Percentiles rank a stretch among this genome's conserved stretches.
Evolutionary conservation across 2,113 vertebrate genomes (phyloP).

Genomic region (Rhineura floridana): DNA sequence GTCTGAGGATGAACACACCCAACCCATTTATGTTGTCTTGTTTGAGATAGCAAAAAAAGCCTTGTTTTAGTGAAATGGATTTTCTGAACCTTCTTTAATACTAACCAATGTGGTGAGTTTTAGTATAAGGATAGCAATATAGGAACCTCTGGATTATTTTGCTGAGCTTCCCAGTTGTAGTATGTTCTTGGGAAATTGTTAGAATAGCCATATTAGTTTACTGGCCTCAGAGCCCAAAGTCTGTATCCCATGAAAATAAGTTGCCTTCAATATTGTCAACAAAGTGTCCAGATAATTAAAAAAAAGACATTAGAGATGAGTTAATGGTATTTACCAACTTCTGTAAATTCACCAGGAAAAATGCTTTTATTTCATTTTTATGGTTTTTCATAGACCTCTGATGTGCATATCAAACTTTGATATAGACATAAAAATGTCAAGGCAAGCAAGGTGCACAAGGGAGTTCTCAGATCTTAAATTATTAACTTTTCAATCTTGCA

Average conservation of each 20-base stretch:
- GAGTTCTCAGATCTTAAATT: constrained; percentile 27
- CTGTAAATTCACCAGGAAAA: constrained; percentile 5
- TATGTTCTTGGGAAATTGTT: not conserved
- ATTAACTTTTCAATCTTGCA: constrained; percentile 35
- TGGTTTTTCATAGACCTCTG: not conserved
- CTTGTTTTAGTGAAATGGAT: not conserved
- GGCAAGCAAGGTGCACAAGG: constrained; percentile 3
- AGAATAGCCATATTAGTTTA: not conserved
- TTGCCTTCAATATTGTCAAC: not conserved
- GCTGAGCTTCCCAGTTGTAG: not conserved
- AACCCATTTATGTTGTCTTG: not conserved
- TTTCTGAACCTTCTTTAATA: not conserved
- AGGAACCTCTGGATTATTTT: not conserved
- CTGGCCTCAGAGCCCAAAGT: not conserved
- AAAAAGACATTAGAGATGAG: not conserved
- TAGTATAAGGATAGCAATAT: not conserved
- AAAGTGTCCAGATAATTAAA: constrained; percentile 1
- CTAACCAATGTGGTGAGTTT: not conserved
- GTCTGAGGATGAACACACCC: not conserved
- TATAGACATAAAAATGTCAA: constrained; percentile 30
- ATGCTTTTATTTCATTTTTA: constrained; percentile 14
- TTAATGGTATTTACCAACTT: not conserved
- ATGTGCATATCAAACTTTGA: constrained; percentile 9
- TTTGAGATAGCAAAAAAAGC: not conserved
- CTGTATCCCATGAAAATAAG: not conserved